Conservation (phyloP, 1,140 invertebrate genomes). For the Oedothorax gibbosus region DNA sequence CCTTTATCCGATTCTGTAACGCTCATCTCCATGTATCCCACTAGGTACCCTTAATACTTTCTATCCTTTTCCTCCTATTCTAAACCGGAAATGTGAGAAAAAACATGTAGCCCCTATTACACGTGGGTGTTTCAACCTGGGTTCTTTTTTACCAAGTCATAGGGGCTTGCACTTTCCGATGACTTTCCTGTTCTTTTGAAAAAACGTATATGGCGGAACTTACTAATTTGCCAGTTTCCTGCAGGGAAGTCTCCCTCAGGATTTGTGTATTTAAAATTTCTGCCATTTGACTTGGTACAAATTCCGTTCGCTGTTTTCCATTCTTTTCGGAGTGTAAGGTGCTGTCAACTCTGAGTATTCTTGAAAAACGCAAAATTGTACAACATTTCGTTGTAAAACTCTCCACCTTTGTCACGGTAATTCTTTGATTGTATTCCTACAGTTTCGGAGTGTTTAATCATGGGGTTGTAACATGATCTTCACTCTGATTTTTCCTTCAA, state of each 20-base stretch:
- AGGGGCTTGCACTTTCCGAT: background rate
- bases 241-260: background rate
- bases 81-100: conserved; percentile 17
- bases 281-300: conserved; percentile 32
- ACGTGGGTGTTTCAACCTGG: conserved; percentile 24
- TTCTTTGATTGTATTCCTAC: conserved; percentile 10
- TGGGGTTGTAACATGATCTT: background rate
- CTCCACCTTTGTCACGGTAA: conserved; percentile 44
- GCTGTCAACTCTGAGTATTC: conserved; percentile 48
- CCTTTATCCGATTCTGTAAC: conserved; percentile 21
- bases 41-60: conserved; percentile 28
- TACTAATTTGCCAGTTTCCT: background rate
- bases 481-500: background rate
- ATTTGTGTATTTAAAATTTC: conserved; percentile 29
- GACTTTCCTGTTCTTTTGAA: conserved; percentile 26
- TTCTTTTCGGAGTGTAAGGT: conserved; percentile 51
- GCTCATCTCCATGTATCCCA: conserved; percentile 51
- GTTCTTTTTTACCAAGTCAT: conserved; percentile 13
- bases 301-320: conserved; percentile 44
- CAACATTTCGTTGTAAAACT: conserved; percentile 32
- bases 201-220: background rate
- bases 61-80: conserved; percentile 39
- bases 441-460: conserved; percentile 10
- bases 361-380: background rate
- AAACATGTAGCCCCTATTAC: conserved; percentile 38